Conservation (phyloP, 2,888 invertebrate genomes). For the Mamestra brassicae region DNA sequence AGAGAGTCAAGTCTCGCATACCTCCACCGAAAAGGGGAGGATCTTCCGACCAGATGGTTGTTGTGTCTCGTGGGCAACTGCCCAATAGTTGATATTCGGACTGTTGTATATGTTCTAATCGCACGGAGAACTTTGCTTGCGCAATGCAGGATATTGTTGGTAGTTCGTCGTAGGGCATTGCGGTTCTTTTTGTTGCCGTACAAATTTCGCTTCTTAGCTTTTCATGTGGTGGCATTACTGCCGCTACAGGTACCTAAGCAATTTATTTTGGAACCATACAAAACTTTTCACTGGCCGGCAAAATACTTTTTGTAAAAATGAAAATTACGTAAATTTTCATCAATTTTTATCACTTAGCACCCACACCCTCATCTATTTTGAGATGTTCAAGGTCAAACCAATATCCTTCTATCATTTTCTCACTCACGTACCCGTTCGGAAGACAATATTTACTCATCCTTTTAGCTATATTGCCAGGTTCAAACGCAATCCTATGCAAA, state of each 20-base stretch:
- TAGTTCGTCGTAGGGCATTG: too few species aligned
- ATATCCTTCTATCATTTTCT: constrained; percentile 39
- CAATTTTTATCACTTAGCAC: constrained; percentile 43
- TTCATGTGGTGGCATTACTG: too few species aligned
- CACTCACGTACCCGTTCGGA: constrained; percentile 24
- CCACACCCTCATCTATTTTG: constrained; percentile 17
- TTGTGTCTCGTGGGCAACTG: too few species aligned
- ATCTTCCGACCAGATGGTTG: too few species aligned
- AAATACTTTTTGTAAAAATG: constrained; percentile 13
- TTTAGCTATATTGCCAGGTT: constrained; percentile 51
- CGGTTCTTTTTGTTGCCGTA: too few species aligned
- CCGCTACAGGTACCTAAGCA: neutral
- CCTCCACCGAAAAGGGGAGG: too few species aligned
- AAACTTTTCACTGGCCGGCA: constrained; percentile 15
- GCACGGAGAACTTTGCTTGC: too few species aligned
- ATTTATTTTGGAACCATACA: constrained; percentile 18
- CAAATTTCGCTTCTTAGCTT: too few species aligned
- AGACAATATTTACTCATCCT: constrained; percentile 56
- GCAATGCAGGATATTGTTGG: too few species aligned
- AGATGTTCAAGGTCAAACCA: constrained; percentile 28
- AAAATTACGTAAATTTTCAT: constrained; percentile 14
- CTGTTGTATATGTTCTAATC: too few species aligned
- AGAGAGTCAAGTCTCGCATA: too few species aligned
- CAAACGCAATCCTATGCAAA: constrained; percentile 61
- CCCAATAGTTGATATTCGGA: too few species aligned